Evolutionary conservation across 2,797 vertebrate genomes (phyloP), one percentile per base, ranked within the genome.

Genomic region (Nannoperca obscura): DNA sequence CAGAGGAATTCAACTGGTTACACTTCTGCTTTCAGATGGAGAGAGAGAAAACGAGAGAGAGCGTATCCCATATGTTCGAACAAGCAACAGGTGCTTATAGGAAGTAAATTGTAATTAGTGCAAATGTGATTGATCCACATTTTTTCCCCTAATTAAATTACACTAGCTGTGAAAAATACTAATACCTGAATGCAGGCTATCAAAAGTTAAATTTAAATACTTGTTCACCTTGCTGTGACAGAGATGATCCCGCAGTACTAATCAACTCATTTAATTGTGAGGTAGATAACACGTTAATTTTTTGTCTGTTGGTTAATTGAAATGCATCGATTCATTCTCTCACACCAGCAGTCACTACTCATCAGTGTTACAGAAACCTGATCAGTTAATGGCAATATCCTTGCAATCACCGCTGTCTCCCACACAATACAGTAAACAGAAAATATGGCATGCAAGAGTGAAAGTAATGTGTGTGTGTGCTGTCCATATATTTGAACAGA

Each of bases 1-100:
- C 79, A 68, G 70, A 68, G 57, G 65, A 78, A 86, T 84, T 85
- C 78, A 82, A 85, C 52, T 76, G 36, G 81, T 75, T 85, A 59
- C 58, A 64, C 38, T 71, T 62, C 66, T 75, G 74, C 72, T 84
- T 81, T 77, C 34, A 76, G 65, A 82, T 34, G 30, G 63, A 58
- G 49, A 84, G 46, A 8, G 34, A 6, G 36, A 38, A 5, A 8
- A 8, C 7, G 36, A 10, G 36, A 74, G 61, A 60, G 12, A n/a
- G 44, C 71, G 78, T 52, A 34, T 62, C 71, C 34, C 15, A 66
- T 49, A 62, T 63, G 22, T 70, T 64, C n/a, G 49, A 80, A 80
- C 60, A 64, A 72, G 71, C 63, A 72, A 74, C 70, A 83, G 64
- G 40, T 79, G 42, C 36, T 40, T 22, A 38, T 9, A 32, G 62